Evolutionary conservation across 1,140 invertebrate genomes (phyloP).

Genomic region (Neodiprion fabricii): DNA sequence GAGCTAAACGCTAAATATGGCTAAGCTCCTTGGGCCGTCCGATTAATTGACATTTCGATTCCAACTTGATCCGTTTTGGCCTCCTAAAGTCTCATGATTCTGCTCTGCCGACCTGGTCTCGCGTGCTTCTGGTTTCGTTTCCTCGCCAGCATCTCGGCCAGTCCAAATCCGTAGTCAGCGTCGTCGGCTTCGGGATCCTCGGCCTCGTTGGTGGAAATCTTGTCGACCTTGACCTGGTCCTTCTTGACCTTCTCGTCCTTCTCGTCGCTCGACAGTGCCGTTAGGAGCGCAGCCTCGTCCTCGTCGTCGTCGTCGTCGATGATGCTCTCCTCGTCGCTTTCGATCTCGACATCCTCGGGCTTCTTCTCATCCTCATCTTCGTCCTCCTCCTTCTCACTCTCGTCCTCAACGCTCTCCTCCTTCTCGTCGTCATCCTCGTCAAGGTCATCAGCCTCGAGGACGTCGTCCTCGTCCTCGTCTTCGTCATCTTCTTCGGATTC

Average conservation of each 20-base stretch:
- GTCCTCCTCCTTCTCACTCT: constrained; percentile 41
- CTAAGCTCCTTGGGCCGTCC: no score
- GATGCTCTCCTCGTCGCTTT: constrained; percentile 39
- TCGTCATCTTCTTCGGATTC: constrained; percentile 32
- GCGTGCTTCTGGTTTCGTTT: constrained; percentile 26
- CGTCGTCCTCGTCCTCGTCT: constrained; percentile 28
- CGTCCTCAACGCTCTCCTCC: constrained; percentile 33
- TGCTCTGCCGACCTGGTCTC: neutral
- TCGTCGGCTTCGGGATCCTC: constrained; percentile 42
- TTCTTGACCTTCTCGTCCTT: constrained; percentile 22
- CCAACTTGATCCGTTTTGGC: neutral
- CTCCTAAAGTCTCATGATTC: constrained; percentile 10
- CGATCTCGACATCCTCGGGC: constrained; percentile 32
- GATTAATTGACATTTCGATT: neutral
- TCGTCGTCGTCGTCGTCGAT: constrained; percentile 34
- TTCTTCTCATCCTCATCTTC: constrained; percentile 34
- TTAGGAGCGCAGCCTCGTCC: constrained; percentile 17
- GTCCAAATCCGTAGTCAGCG: constrained; percentile 43
- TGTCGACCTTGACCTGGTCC: neutral
- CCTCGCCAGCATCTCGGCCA: constrained; percentile 44
- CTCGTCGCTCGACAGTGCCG: neutral
- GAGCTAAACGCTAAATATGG: no score
- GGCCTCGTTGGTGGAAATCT: constrained; percentile 21
- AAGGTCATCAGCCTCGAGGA: neutral
- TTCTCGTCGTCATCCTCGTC: constrained; percentile 28